These are phyloP conservation scores for Megaleporinus macrocephalus DNA, from an alignment of 2,113 vertebrate genomes.

Conservation along the genomic window DNA sequence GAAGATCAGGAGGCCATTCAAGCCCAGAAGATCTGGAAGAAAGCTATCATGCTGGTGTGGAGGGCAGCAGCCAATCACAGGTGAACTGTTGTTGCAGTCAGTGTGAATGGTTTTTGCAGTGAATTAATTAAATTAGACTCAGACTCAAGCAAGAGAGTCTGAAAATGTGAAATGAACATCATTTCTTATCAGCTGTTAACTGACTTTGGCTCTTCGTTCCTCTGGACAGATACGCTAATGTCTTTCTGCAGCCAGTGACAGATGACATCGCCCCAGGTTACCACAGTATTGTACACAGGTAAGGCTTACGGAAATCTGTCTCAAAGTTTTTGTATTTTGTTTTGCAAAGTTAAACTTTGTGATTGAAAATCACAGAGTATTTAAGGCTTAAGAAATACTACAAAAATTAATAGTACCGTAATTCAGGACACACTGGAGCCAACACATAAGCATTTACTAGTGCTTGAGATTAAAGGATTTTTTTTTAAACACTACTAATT, in stretches of 20 bases:
- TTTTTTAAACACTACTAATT: too few relatives aligned
- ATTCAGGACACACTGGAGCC: too few relatives aligned
- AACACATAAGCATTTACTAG: too few relatives aligned
- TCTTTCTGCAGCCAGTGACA: slow-evolving; percentile 95
- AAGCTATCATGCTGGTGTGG: slow-evolving; percentile 98
- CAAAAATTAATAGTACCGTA: too few relatives aligned
- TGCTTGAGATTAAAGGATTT: too few relatives aligned
- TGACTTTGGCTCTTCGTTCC: slow-evolving; percentile 36
- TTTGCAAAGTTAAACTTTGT: too few relatives aligned
- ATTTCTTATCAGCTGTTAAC: neutral
- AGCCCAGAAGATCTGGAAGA: slow-evolving; percentile 99
- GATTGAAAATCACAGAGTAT: too few relatives aligned
- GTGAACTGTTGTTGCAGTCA: slow-evolving; percentile 64
- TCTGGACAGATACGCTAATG: slow-evolving; percentile 89
- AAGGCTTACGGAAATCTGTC: slow-evolving; percentile 47
- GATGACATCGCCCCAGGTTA: slow-evolving; percentile 98
- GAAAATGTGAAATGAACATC: neutral
- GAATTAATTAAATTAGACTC: neutral
- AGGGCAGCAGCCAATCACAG: slow-evolving; percentile 97
- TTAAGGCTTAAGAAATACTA: too few relatives aligned
- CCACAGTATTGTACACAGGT: slow-evolving; percentile 97
- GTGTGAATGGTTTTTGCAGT: neutral
- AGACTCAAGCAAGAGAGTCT: neutral
- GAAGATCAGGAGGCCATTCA: slow-evolving; percentile 97
- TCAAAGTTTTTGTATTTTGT: neutral